phyloP scores from a whole-genome alignment of 2,113 vertebrate genomes.

The Bubo bubo region DNA sequence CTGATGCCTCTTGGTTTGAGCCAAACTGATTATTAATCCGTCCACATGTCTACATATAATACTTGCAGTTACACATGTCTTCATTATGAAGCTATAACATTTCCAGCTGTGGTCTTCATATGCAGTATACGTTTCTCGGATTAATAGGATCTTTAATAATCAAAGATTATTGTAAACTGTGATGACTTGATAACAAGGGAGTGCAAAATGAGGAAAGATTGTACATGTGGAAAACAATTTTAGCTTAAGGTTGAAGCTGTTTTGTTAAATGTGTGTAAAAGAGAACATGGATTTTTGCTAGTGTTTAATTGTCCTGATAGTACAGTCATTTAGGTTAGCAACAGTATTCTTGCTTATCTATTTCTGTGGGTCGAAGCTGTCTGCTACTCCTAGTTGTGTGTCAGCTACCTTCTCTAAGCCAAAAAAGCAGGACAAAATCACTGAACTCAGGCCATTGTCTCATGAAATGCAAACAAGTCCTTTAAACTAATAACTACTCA shows the following conservation, averaged over 20 bases:
- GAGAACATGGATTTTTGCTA: rapidly evolving
- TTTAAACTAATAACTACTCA: background rate
- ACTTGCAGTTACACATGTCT: background rate
- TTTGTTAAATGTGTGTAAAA: background rate
- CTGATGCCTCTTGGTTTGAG: background rate
- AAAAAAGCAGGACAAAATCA: background rate
- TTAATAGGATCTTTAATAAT: background rate
- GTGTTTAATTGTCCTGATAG: background rate
- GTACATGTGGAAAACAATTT: background rate
- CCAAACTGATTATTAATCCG: background rate
- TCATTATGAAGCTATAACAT: background rate
- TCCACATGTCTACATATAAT: background rate
- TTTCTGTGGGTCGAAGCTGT: background rate
- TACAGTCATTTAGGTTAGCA: background rate
- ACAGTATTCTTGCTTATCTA: background rate
- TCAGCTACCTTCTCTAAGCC: background rate
- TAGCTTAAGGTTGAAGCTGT: background rate
- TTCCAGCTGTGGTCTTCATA: background rate
- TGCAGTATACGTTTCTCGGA: background rate
- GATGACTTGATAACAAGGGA: background rate
- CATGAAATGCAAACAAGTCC: background rate
- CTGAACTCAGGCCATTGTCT: background rate
- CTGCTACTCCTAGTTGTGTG: background rate
- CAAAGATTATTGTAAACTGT: background rate
- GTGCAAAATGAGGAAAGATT: background rate